A percentile compares a stretch with the other conserved stretches of the same genome.
Conservation (phyloP, 2,113 vertebrate species). For the Vicugna pacos region DNA sequence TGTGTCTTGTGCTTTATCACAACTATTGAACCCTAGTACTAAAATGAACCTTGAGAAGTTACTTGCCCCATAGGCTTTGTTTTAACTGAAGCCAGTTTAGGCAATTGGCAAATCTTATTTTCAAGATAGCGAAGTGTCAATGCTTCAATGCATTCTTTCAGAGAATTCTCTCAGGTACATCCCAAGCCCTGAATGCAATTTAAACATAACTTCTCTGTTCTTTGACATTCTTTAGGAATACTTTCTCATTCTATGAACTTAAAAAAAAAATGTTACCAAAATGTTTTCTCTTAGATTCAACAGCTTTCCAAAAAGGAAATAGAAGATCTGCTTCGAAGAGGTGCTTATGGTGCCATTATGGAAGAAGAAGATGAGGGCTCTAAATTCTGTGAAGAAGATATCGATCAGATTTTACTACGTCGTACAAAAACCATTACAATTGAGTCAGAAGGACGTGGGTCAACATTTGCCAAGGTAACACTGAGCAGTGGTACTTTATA, state of each 20-base stretch:
- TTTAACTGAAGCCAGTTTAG: slow-evolving; percentile 24
- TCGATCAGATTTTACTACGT: slow-evolving; percentile 98
- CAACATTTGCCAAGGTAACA: slow-evolving; percentile 97
- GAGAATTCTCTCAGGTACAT: not conserved
- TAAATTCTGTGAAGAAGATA: slow-evolving; percentile 99
- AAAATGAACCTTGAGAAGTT: not conserved
- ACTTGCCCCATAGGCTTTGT: not conserved
- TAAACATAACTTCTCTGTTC: not conserved
- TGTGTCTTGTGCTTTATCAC: not conserved
- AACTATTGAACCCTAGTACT: not conserved
- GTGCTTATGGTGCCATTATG: slow-evolving; percentile 99
- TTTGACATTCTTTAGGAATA: not conserved
- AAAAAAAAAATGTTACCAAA: not conserved
- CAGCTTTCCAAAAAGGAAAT: slow-evolving; percentile 99
- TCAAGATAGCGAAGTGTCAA: not conserved
- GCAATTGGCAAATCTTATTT: slow-evolving; percentile 9
- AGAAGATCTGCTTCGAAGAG: slow-evolving; percentile 96
- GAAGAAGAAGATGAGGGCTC: slow-evolving; percentile 99
- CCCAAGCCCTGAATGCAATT: not conserved
- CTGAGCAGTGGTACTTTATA: not conserved
- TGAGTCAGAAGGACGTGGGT: slow-evolving; percentile 97
- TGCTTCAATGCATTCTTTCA: not conserved
- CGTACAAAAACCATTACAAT: slow-evolving; percentile 99
- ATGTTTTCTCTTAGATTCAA: slow-evolving; percentile 87
- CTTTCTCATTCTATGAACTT: slow-evolving; percentile 34